phyloP scores from a whole-genome alignment of 2,888 invertebrate genomes.

The Tetranychus piercei region DNA sequence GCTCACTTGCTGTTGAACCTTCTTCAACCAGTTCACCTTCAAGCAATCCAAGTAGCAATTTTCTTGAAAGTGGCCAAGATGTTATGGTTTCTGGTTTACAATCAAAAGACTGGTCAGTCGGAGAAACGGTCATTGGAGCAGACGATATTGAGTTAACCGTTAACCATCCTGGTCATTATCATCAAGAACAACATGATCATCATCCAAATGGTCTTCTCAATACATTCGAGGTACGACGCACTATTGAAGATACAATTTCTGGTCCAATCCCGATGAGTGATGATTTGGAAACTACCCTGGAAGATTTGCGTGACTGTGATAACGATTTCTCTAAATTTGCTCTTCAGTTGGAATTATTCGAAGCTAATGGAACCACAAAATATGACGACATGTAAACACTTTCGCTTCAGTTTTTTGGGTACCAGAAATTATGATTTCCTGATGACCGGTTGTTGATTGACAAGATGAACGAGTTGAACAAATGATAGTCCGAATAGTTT shows the following conservation, averaged over 20 bases:
- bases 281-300: constrained; percentile 27
- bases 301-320: constrained; percentile 28
- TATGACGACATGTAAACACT: neutral
- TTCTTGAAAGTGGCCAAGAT: constrained; percentile 22
- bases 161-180: neutral
- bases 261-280: constrained; percentile 22
- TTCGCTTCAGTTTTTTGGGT: neutral
- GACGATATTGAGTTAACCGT: neutral
- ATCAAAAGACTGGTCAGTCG: constrained; percentile 7
- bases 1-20: constrained; percentile 4
- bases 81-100: constrained; percentile 22
- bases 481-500: too few relatives aligned
- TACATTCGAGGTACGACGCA: constrained; percentile 20
- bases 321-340: constrained; percentile 26
- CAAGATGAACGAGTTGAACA: too few relatives aligned
- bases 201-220: constrained; percentile 6
- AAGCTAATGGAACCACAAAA: neutral
- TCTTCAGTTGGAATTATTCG: neutral
- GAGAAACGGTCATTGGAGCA: neutral
- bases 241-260: constrained; percentile 21
- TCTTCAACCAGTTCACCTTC: neutral
- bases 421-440: too few relatives aligned
- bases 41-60: neutral
- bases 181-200: neutral
- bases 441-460: too few relatives aligned